Evolutionary conservation across 2,113 vertebrate genomes (phyloP).

Genomic region (Forbesichthys agassizii): DNA sequence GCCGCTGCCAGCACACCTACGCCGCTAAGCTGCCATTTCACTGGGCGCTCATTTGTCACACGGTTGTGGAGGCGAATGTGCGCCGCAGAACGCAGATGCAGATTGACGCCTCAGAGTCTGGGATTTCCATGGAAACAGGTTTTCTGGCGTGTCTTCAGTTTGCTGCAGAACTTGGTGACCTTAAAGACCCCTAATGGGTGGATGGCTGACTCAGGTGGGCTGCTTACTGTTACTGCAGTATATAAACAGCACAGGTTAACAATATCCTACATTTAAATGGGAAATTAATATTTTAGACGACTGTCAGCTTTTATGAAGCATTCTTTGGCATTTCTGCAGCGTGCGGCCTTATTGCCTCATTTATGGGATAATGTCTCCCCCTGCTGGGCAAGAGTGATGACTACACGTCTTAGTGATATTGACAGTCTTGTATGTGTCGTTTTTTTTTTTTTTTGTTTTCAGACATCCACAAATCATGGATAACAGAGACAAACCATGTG

Average conservation of each 20-base stretch:
- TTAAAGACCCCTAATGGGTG: no score
- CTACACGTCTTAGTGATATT: slow-evolving; percentile 17
- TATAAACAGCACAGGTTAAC: no score
- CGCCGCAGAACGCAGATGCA: slow-evolving; percentile 56
- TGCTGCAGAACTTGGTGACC: slow-evolving; percentile 32
- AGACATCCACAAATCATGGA: no score
- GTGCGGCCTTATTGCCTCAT: slow-evolving; percentile 2
- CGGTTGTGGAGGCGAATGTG: slow-evolving; percentile 62
- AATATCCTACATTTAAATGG: no score
- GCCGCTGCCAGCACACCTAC: slow-evolving; percentile 69
- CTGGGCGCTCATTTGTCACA: slow-evolving; percentile 59
- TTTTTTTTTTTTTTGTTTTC: no score
- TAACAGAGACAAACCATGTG: no score
- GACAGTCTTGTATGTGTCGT: no score
- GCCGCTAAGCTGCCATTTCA: slow-evolving; percentile 72
- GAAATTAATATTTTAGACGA: no score
- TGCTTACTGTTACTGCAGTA: not conserved
- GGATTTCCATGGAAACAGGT: slow-evolving; percentile 59
- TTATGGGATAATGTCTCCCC: slow-evolving; percentile 45
- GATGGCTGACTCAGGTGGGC: slow-evolving; percentile 19
- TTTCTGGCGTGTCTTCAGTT: slow-evolving; percentile 45
- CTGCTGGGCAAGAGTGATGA: slow-evolving; percentile 44
- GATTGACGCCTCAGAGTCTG: slow-evolving; percentile 60
- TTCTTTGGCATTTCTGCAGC: not conserved
- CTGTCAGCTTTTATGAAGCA: no score